Evolutionary conservation across 2,888 invertebrate genomes (phyloP), one percentile per base, ranked within the genome.

Genomic region (Drosophila barbarae): DNA sequence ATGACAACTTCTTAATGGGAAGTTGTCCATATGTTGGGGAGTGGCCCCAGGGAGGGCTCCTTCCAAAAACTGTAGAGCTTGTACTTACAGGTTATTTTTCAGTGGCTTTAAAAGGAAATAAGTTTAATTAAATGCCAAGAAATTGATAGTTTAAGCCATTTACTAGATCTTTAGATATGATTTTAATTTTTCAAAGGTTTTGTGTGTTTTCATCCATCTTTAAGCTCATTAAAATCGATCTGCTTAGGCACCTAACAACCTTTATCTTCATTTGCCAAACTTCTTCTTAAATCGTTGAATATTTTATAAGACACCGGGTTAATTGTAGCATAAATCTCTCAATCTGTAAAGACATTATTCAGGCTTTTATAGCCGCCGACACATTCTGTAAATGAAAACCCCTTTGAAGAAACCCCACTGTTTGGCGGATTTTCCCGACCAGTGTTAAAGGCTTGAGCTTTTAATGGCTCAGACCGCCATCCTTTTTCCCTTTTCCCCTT

Each of bases 1-100:
- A 44, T 60, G 61, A 63, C 61, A 60, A 18, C 51, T 61, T 38
- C 7, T 61, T 63, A 61, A 61, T 52, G 63, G 63, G 63, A 63
- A 63, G 44, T 63, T 52, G 21, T 52, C 52, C 63, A 63, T 61
- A 63, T 63, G 63, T 44, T 53, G 5, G n/a, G 36, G 21, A 63
- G 30, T 38, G 9, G 30, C 51, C 32, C 18, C 9, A 36, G 32
- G 36, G 18, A 52, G n/a, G 32, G 13, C 18, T n/a, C 2, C 30
- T n/a, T 12, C 21, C 35, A 60, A 34, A 18, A 46, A 32, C 30
- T 13, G 18, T 10, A 30, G 5, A 30, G 51, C 12, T 51, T 51
- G 7, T 21, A 5, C 10, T 42, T 32, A 32, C 30, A 44, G 23
- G 12, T 23, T 8, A 12, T 9, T 44, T 52, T 15, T n/a, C 30